Evolutionary conservation across 1,140 invertebrate species (phyloP).

Genomic region (Penaeus japonicus): DNA sequence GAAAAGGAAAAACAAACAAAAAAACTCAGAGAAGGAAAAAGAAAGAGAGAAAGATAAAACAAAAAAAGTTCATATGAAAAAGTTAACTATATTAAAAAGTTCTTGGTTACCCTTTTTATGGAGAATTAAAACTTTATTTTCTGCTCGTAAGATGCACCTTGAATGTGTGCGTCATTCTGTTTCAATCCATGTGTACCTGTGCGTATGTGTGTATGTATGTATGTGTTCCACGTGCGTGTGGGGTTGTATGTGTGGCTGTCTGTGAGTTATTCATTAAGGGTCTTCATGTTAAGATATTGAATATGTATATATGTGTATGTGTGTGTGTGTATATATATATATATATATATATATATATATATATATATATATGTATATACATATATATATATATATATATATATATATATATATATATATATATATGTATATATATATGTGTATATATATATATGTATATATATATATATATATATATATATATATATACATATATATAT

Average conservation of each 20-base stretch:
- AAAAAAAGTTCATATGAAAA: too few species aligned
- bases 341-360: background rate
- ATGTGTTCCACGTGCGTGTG: background rate
- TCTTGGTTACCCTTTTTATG: too few species aligned
- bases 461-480: background rate
- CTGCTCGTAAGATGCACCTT: too few species aligned
- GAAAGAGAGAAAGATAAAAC: too few species aligned
- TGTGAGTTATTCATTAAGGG: background rate
- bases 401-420: background rate
- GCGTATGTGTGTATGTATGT: background rate
- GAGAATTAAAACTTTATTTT: too few species aligned
- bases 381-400: background rate
- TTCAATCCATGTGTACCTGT: background rate
- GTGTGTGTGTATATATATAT: background rate
- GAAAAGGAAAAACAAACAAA: too few species aligned
- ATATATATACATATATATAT: background rate
- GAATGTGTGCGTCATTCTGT: too few species aligned
- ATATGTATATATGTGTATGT: background rate
- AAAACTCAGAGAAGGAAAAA: too few species aligned
- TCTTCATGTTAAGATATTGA: background rate
- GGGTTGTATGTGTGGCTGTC: background rate
- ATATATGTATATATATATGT: background rate
- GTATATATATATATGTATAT: background rate
- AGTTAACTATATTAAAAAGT: too few species aligned
- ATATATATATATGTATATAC: background rate